These are phyloP conservation scores for Lathronympha strigana DNA, from an alignment of 2,888 invertebrate genomes.

Conservation along the genomic window DNA sequence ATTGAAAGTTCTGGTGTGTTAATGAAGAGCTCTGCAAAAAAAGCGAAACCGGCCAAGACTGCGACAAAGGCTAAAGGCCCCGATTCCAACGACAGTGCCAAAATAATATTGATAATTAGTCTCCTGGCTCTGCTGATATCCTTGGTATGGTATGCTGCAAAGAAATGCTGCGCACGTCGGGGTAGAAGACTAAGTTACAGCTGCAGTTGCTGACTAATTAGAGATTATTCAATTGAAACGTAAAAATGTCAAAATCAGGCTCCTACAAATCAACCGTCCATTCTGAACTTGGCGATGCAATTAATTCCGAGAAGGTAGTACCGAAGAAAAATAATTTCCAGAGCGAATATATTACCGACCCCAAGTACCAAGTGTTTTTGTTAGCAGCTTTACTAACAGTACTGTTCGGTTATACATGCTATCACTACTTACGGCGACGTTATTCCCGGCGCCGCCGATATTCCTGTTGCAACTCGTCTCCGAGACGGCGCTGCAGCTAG, in stretches of 20 bases:
- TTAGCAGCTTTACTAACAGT: background rate
- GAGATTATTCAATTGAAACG: background rate
- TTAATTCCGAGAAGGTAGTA: too few relatives aligned
- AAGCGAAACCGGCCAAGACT: background rate
- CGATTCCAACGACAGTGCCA: background rate
- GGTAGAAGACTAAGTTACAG: background rate
- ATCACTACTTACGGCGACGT: background rate
- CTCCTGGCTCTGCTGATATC: conserved; percentile 5
- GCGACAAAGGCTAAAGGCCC: background rate
- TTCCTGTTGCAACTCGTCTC: background rate
- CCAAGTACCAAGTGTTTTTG: background rate
- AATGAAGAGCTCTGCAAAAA: background rate
- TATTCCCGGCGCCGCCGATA: background rate
- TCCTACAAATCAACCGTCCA: background rate
- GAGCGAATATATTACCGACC: background rate
- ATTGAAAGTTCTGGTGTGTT: background rate
- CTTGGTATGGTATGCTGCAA: background rate
- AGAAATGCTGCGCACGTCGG: background rate
- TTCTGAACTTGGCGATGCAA: too few relatives aligned
- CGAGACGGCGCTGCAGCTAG: background rate
- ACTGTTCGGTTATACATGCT: background rate
- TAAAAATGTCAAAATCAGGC: background rate
- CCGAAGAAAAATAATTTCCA: too few relatives aligned
- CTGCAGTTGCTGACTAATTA: background rate
- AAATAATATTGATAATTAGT: background rate